Percentiles rank a stretch among this genome's conserved stretches.
These are phyloP conservation scores for Riparia riparia DNA, from an alignment of 2,113 vertebrate species.

Conservation along the genomic window DNA sequence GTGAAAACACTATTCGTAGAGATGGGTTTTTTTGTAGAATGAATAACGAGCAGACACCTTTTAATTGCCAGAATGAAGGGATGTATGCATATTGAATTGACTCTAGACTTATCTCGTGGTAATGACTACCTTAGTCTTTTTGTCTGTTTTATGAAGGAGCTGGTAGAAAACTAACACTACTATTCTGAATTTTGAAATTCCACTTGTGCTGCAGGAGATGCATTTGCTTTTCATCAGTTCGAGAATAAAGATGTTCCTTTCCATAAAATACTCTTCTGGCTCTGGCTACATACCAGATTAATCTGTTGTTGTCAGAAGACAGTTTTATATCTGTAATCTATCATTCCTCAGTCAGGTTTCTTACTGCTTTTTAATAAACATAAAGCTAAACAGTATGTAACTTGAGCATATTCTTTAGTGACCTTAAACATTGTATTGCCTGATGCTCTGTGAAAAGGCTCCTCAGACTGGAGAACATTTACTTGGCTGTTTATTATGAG, in stretches of 20 bases:
- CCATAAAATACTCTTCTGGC: neutral
- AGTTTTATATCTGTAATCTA: neutral
- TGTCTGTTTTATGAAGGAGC: neutral
- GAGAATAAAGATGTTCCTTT: neutral
- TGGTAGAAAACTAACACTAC: neutral
- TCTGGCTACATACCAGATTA: neutral
- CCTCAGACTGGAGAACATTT: neutral
- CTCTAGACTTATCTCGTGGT: neutral
- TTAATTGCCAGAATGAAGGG: neutral
- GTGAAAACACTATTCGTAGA: neutral
- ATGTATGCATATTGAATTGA: neutral
- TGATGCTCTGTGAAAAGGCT: neutral
- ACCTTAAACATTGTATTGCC: neutral
- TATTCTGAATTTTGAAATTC: neutral
- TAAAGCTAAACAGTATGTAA: neutral
- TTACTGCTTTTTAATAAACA: neutral
- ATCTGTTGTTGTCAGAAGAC: neutral
- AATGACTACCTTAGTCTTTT: neutral
- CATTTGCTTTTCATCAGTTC: neutral
- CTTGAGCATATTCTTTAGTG: neutral
- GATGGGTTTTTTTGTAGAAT: neutral
- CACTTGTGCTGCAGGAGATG: neutral
- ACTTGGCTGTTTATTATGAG: neutral
- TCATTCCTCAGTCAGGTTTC: neutral
- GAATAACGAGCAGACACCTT: neutral